Evolutionary conservation across 2,888 invertebrate species (phyloP).

Genomic region (Orthosia gothica): DNA sequence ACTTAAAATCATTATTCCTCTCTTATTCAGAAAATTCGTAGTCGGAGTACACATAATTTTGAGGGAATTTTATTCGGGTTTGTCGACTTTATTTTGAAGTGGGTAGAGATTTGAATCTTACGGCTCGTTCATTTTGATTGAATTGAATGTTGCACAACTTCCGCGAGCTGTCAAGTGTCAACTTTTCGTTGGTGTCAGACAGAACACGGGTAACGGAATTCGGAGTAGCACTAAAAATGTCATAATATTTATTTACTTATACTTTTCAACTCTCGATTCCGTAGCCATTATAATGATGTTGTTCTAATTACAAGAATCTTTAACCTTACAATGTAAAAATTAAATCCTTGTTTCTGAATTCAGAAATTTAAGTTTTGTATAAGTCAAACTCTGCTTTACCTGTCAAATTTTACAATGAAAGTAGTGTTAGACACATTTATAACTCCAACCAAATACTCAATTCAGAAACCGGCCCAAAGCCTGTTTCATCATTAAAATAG

Average conservation of each 20-base stretch:
- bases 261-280: background rate
- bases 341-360: too few species aligned
- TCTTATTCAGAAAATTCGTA: conserved; percentile 21
- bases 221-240: conserved; percentile 6
- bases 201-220: conserved; percentile 20
- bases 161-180: conserved; percentile 33
- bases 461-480: background rate
- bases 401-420: too few species aligned
- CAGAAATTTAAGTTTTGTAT: too few species aligned
- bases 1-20: conserved; percentile 13
- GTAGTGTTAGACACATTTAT: too few species aligned
- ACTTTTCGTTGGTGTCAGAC: conserved; percentile 24
- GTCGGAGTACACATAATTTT: conserved; percentile 18
- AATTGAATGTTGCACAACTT: conserved; percentile 45
- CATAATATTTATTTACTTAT: conserved; percentile 1
- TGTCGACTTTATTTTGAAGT: conserved; percentile 26
- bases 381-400: too few species aligned
- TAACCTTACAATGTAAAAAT: background rate
- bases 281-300: too few species aligned
- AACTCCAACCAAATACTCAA: too few species aligned
- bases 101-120: conserved; percentile 31
- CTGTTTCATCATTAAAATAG: conserved; percentile 16
- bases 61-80: conserved; percentile 27
- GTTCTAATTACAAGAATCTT: background rate
- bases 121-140: conserved; percentile 35